Evolutionary conservation across 2,888 invertebrate species (phyloP).

Genomic region (Rotaria socialis): DNA sequence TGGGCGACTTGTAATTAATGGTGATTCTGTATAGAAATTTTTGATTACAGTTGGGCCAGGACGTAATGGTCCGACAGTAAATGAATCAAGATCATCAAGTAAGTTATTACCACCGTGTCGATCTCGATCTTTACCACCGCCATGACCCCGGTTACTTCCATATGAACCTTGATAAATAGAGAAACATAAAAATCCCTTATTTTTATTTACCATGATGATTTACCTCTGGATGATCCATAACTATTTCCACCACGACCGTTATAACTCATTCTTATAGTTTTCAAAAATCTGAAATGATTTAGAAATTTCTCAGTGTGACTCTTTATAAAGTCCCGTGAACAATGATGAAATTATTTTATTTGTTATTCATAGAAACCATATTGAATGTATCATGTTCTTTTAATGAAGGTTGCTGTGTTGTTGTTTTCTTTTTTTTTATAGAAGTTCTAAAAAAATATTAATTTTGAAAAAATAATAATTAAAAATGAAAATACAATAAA

Average conservation of each 20-base stretch:
- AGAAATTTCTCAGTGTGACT: too few species aligned
- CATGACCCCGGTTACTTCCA: too few species aligned
- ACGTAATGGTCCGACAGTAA: neutral
- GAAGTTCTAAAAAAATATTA: too few species aligned
- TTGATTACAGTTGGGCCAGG: slow-evolving; percentile 12
- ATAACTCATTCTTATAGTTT: neutral
- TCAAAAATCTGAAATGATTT: too few species aligned
- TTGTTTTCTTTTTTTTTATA: too few species aligned
- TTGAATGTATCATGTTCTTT: neutral
- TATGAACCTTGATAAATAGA: neutral
- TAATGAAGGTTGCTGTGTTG: neutral
- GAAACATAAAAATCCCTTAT: neutral
- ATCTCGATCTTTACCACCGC: neutral
- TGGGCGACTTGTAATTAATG: neutral
- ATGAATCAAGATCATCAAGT: neutral
- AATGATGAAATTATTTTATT: neutral
- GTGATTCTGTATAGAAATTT: slow-evolving; percentile 20
- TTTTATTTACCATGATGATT: neutral
- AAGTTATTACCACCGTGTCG: neutral
- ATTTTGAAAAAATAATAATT: neutral
- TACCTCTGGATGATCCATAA: neutral
- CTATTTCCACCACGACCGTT: neutral
- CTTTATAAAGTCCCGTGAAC: neutral
- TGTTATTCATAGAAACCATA: neutral
- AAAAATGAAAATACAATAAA: neutral